These are phyloP conservation scores for Folsomia manolachei DNA, from an alignment of 2,888 invertebrate species.

Conservation along the genomic window DNA sequence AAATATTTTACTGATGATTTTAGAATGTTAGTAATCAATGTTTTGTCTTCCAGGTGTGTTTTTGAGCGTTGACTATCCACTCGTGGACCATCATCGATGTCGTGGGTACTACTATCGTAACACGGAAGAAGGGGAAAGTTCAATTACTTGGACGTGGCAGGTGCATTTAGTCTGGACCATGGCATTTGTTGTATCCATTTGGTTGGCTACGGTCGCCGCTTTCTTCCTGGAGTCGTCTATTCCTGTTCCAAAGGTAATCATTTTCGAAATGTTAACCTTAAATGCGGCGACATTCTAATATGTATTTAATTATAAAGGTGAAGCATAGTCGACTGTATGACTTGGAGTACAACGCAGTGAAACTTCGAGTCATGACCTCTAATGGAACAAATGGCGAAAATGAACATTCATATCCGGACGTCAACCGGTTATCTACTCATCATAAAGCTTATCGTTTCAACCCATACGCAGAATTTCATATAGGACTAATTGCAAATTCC, in stretches of 20 bases:
- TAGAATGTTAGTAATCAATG: background rate
- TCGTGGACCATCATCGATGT: constrained; percentile 63
- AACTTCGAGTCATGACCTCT: constrained; percentile 21
- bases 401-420: background rate
- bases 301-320: constrained; percentile 7
- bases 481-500: constrained; percentile 31
- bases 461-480: constrained; percentile 32
- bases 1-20: background rate
- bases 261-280: background rate
- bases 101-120: constrained; percentile 57
- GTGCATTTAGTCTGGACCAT: constrained; percentile 61
- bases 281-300: no score
- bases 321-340: constrained; percentile 25
- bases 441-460: constrained; percentile 21
- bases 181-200: constrained; percentile 52
- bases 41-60: constrained; percentile 55
- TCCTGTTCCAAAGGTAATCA: constrained; percentile 28
- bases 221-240: constrained; percentile 41
- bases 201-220: constrained; percentile 44
- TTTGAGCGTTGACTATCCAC: constrained; percentile 63
- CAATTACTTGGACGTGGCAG: constrained; percentile 56
- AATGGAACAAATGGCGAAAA: background rate
- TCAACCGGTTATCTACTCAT: background rate
- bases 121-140: constrained; percentile 53
- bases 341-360: constrained; percentile 32